phyloP scores from a whole-genome alignment of 2,888 invertebrate species.

The Acrobasis suavella region DNA sequence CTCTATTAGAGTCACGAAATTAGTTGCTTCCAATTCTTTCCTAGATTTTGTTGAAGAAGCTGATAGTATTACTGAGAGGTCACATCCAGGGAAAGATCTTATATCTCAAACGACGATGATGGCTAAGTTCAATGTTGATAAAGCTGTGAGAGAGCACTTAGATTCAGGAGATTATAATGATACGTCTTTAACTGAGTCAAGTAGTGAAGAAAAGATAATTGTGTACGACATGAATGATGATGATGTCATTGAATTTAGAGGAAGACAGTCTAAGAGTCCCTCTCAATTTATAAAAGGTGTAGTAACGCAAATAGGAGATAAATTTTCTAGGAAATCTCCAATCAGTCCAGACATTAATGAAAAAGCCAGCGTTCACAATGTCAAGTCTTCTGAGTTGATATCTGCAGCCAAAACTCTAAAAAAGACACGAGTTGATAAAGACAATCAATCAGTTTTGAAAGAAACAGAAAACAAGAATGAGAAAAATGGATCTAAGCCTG shows the following conservation, averaged over 20 bases:
- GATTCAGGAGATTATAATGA: constrained; percentile 71
- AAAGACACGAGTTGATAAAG: constrained; percentile 44
- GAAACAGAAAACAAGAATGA: constrained; percentile 38
- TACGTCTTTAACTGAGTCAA: constrained; percentile 68
- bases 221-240: constrained; percentile 52
- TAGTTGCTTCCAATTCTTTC: constrained; percentile 67
- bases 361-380: constrained; percentile 60
- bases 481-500: constrained; percentile 49
- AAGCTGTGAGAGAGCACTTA: constrained; percentile 65
- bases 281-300: constrained; percentile 56
- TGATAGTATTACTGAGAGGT: constrained; percentile 64
- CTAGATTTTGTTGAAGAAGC: constrained; percentile 66
- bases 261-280: constrained; percentile 53
- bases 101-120: constrained; percentile 72
- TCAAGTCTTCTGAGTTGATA: constrained; percentile 61
- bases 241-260: constrained; percentile 35
- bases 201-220: constrained; percentile 67
- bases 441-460: constrained; percentile 28
- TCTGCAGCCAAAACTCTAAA: constrained; percentile 57
- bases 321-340: constrained; percentile 47
- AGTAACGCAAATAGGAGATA: constrained; percentile 55
- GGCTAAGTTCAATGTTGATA: constrained; percentile 72
- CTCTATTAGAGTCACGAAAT: constrained; percentile 61
- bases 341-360: constrained; percentile 41
- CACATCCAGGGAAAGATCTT: constrained; percentile 60